Conservation (phyloP, 53 echinoderm and acorn worm genomes). For the Echinometra lucunter region DNA sequence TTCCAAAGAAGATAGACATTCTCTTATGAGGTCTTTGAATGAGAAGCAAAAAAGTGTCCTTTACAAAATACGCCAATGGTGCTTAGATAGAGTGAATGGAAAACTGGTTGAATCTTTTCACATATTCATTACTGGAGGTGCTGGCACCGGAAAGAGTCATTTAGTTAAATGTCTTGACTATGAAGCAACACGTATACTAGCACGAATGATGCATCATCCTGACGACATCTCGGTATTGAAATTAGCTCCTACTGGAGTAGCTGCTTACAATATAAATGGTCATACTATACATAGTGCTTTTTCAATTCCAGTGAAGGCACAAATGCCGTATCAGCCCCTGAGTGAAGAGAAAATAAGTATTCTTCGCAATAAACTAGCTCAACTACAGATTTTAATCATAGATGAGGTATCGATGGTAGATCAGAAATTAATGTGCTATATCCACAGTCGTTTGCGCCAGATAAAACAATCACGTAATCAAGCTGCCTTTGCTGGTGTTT, state of each 20-base stretch:
- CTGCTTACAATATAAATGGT: slow-evolving; percentile 75
- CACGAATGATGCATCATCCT: slow-evolving; percentile 63
- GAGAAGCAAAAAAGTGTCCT: slow-evolving; percentile 67
- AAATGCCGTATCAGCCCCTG: slow-evolving; percentile 70
- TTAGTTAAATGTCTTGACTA: slow-evolving; percentile 74
- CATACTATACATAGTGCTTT: slow-evolving; percentile 71
- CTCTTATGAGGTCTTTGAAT: slow-evolving; percentile 74
- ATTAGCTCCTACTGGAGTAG: slow-evolving; percentile 71
- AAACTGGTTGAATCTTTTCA: slow-evolving; percentile 72
- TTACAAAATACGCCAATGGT: slow-evolving; percentile 77
- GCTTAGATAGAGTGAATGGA: slow-evolving; percentile 72
- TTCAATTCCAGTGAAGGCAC: slow-evolving; percentile 36
- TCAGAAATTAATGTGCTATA: slow-evolving; percentile 72
- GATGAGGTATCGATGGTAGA: slow-evolving; percentile 89
- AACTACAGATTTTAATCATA: slow-evolving; percentile 80
- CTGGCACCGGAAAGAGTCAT: slow-evolving; percentile 81
- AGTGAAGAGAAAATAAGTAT: slow-evolving; percentile 76
- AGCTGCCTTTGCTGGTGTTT: slow-evolving; percentile 74
- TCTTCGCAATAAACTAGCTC: slow-evolving; percentile 61
- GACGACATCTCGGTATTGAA: slow-evolving; percentile 70
- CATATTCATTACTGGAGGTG: slow-evolving; percentile 77
- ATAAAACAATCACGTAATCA: slow-evolving; percentile 71
- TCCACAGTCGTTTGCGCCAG: slow-evolving; percentile 77
- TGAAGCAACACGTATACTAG: slow-evolving; percentile 78
- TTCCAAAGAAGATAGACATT: slow-evolving; percentile 58